Evolutionary conservation across 2,888 invertebrate species (phyloP), one percentile per base, ranked within the genome.

Genomic region (Agrochola litura): DNA sequence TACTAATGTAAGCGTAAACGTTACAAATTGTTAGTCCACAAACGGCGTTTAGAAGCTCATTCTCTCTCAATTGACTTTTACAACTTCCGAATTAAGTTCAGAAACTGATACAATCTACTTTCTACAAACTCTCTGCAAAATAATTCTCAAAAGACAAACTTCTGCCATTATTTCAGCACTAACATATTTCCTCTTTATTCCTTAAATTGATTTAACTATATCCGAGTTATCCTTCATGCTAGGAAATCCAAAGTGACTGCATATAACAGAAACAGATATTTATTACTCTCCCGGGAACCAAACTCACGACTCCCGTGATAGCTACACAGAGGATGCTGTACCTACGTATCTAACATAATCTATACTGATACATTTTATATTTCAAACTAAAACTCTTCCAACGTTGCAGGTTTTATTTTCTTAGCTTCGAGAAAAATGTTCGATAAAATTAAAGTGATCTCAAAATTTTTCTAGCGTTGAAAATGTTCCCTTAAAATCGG

Each of bases 171-270:
- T 73, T 77, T 81, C 72, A 66, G 19, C 77, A 80, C 78, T 54
- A 69, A 76, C 67, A 77, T 86, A 71, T 78, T 79, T 81, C 65
- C 76, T 78, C 68, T 73, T 77, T 73, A 79, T 68, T 60, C 66
- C 43, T 46, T 68, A 83, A 81, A 86, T 86, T 83, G 86, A 86
- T 86, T 86, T 86, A 83, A 75, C 75, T 76, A 72, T 69, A 78
- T 72, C 37, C 63, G 4, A 80, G 70, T 73, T 84, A 87, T 84
- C 81, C 66, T 66, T 87, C 82, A 85, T 79, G 66, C 65, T 83
- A 82, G 80, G 77, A 86, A 82, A 88, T 82, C 76, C 77, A 74
- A 86, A 84, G 83, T 87, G 86, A 86, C 81, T 86, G 87, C 79
- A 86, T 81, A 80, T 78, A 82, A 66, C 77, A 79, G 81, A 85